Conservation (phyloP, 2,888 invertebrate genomes). For the Ceramica pisi region DNA sequence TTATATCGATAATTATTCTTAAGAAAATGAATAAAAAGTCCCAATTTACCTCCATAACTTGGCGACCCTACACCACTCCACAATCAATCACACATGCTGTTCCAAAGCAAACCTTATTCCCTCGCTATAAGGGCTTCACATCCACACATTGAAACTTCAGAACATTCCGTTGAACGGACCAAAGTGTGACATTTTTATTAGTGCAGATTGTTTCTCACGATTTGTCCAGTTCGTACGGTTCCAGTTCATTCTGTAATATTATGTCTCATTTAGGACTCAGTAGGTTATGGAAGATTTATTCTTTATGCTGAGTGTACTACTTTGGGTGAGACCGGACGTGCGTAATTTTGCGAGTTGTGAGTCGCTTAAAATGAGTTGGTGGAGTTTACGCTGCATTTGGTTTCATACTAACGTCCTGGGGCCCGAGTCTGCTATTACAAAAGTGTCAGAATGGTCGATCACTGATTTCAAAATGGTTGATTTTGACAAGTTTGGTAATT, state of each 20-base stretch:
- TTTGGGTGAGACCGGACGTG: too few species aligned
- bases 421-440: too few species aligned
- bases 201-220: slow-evolving; percentile 86
- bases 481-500: too few species aligned
- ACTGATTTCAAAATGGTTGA: too few species aligned
- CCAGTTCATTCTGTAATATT: slow-evolving; percentile 45
- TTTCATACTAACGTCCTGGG: too few species aligned
- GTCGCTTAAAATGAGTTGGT: too few species aligned
- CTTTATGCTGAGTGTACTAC: neutral
- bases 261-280: slow-evolving; percentile 40
- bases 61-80: slow-evolving; percentile 23
- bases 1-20: neutral
- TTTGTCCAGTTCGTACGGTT: slow-evolving; percentile 50
- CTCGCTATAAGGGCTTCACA: slow-evolving; percentile 60
- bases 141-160: slow-evolving; percentile 48
- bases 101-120: slow-evolving; percentile 65
- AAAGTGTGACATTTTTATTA: slow-evolving; percentile 84
- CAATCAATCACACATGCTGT: slow-evolving; percentile 43
- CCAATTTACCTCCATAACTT: neutral
- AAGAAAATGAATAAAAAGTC: neutral
- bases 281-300: slow-evolving; percentile 17
- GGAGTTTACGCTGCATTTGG: too few species aligned
- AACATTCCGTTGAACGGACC: slow-evolving; percentile 77
- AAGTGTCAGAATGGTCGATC: too few species aligned
- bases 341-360: too few species aligned